Evolutionary conservation across 92 coral and sea anemone genomes (phyloP).

Genomic region (Chrysogorgia sp.): DNA sequence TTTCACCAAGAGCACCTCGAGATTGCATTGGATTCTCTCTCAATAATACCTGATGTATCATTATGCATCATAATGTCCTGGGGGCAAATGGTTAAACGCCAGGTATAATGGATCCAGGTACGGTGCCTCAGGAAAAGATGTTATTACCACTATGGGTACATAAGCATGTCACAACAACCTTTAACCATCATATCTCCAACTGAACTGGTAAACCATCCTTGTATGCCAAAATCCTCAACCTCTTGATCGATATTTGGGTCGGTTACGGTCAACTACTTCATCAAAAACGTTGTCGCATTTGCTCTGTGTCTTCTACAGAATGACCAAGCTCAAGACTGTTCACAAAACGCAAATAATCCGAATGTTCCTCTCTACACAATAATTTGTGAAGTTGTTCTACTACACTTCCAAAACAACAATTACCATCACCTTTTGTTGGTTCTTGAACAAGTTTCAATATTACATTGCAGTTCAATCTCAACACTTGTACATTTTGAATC

Average conservation of each 20-base stretch:
- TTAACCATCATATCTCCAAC: conserved; percentile 61
- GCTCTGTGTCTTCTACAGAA: conserved; percentile 43
- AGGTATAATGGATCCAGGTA: conserved; percentile 54
- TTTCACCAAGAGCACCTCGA: conserved; percentile 12
- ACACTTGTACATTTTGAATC: neutral
- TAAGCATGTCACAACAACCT: conserved; percentile 13
- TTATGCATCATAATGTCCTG: conserved; percentile 71
- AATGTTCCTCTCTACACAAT: neutral
- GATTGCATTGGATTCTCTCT: no score
- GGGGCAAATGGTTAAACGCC: conserved; percentile 67
- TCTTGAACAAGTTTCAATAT: conserved; percentile 28
- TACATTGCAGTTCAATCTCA: conserved; percentile 8
- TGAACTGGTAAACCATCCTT: conserved; percentile 26
- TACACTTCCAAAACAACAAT: conserved; percentile 55
- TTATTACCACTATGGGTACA: conserved; percentile 56
- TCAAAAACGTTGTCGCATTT: conserved; percentile 40
- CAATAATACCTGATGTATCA: conserved; percentile 54
- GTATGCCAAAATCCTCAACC: conserved; percentile 3
- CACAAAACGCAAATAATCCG: neutral
- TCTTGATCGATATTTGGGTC: conserved; percentile 25
- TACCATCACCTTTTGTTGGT: conserved; percentile 45
- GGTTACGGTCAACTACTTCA: conserved; percentile 16
- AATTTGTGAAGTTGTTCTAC: neutral
- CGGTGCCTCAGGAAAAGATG: conserved; percentile 54
- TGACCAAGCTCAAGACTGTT: conserved; percentile 41